Percentiles rank a stretch among this genome's conserved stretches.
Evolutionary conservation across 2,797 vertebrate species (phyloP).

Genomic region (Lagocephalus sceleratus): DNA sequence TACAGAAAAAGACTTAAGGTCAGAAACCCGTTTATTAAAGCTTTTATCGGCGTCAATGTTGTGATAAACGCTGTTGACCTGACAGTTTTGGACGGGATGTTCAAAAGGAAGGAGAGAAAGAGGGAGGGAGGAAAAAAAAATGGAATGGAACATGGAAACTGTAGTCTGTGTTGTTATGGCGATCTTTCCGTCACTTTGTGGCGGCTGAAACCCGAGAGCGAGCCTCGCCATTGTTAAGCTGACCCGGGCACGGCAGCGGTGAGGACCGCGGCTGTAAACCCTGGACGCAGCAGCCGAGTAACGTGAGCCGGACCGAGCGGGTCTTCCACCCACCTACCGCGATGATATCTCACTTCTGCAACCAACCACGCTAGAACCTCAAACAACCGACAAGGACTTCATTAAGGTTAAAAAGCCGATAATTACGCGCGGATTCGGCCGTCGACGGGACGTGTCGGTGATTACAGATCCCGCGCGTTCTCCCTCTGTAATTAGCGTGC

Average conservation of each 20-base stretch:
- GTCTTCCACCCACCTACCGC: neutral
- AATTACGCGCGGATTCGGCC: neutral
- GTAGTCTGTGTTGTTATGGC: constrained; percentile 57
- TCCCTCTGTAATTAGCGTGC: constrained; percentile 3
- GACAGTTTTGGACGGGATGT: neutral
- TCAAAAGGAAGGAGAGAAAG: neutral
- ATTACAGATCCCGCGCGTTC: constrained; percentile 8
- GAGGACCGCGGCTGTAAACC: constrained; percentile 13
- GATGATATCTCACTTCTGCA: too few species aligned
- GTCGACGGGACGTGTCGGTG: neutral
- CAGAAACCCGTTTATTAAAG: neutral
- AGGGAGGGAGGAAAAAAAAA: neutral
- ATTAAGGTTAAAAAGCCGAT: neutral
- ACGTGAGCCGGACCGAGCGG: neutral
- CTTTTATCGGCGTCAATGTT: neutral
- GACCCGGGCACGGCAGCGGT: constrained; percentile 11
- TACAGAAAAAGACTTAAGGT: neutral
- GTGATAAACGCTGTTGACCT: too few species aligned
- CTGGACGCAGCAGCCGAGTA: neutral
- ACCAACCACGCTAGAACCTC: neutral
- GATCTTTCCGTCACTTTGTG: constrained; percentile 53
- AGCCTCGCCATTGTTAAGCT: constrained; percentile 24
- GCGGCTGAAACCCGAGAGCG: constrained; percentile 75
- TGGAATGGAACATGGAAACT: constrained; percentile 30
- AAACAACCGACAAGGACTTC: neutral